Evolutionary conservation across 1,140 invertebrate species (phyloP).

Genomic region (Lethrus apterus): DNA sequence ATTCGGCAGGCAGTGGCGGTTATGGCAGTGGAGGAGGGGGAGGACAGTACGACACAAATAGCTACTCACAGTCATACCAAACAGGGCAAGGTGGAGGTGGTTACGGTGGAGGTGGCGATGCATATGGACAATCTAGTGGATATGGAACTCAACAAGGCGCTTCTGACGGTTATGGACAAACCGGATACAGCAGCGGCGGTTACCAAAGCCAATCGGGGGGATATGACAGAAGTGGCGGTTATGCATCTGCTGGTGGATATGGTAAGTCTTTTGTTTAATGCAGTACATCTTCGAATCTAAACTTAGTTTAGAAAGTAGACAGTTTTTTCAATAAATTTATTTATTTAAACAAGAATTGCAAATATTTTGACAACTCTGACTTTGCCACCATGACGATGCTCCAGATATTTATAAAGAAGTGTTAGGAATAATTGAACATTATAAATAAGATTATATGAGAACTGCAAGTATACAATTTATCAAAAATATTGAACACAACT

Average conservation of each 20-base stretch:
- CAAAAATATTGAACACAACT: too few species aligned
- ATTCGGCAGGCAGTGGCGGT: conserved; percentile 7
- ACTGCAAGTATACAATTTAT: too few species aligned
- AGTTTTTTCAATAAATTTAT: neutral
- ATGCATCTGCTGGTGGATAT: conserved; percentile 7
- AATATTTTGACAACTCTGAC: neutral
- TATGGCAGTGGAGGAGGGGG: conserved; percentile 1
- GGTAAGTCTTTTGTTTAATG: conserved; percentile 5
- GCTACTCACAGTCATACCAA: conserved; percentile 8
- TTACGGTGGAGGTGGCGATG: conserved; percentile 7
- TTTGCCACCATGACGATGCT: too few species aligned
- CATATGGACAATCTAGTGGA: neutral
- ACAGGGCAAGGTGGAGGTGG: conserved; percentile 4
- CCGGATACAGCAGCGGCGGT: conserved; percentile 8
- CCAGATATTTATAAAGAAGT: too few species aligned
- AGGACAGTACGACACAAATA: conserved; percentile 5
- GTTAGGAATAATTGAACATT: too few species aligned
- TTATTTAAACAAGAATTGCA: neutral
- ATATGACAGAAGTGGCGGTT: conserved; percentile 11
- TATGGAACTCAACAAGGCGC: conserved; percentile 1
- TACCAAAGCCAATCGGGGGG: conserved; percentile 9
- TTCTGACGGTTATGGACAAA: conserved; percentile 8
- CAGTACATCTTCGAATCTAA: too few species aligned
- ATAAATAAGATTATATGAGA: too few species aligned
- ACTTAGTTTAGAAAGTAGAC: too few species aligned